These are phyloP conservation scores for Linepithema humile DNA, from an alignment of 1,140 invertebrate species.

Conservation along the genomic window DNA sequence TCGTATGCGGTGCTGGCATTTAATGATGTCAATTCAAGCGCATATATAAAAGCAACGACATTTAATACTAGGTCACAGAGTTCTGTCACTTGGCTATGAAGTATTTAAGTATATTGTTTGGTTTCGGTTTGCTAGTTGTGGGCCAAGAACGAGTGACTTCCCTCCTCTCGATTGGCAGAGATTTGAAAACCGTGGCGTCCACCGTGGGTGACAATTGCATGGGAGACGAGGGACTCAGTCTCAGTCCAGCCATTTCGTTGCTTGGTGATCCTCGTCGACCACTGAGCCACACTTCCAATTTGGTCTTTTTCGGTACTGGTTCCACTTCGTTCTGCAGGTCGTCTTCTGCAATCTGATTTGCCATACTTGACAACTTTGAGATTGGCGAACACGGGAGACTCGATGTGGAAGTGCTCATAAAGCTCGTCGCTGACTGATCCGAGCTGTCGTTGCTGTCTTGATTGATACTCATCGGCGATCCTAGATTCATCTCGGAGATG, in stretches of 20 bases:
- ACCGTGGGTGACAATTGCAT: constrained; percentile 77
- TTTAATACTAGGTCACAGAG: constrained; percentile 61
- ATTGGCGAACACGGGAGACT: constrained; percentile 69
- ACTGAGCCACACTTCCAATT: constrained; percentile 83
- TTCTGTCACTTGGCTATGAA: constrained; percentile 82
- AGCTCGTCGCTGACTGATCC: constrained; percentile 45
- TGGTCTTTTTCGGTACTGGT: constrained; percentile 89
- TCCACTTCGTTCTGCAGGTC: constrained; percentile 87
- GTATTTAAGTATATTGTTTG: constrained; percentile 82
- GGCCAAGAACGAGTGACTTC: constrained; percentile 79
- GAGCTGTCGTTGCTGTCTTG: constrained; percentile 79
- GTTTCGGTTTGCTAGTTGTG: constrained; percentile 78
- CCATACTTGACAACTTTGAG: constrained; percentile 58
- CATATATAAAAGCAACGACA: constrained; percentile 61
- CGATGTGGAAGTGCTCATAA: constrained; percentile 44
- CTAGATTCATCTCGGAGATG: constrained; percentile 73
- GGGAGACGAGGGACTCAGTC: constrained; percentile 79
- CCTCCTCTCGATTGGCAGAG: constrained; percentile 78
- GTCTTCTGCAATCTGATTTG: constrained; percentile 72
- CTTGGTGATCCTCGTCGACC: constrained; percentile 81
- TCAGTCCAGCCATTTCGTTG: constrained; percentile 81
- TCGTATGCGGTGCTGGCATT: constrained; percentile 66
- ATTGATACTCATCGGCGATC: constrained; percentile 80
- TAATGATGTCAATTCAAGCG: constrained; percentile 56
- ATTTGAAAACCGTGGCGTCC: constrained; percentile 76